Percentiles rank a stretch among this genome's conserved stretches.
phyloP scores from a whole-genome alignment of 2,113 vertebrate species.

The Petrocephalus microphthalmus region DNA sequence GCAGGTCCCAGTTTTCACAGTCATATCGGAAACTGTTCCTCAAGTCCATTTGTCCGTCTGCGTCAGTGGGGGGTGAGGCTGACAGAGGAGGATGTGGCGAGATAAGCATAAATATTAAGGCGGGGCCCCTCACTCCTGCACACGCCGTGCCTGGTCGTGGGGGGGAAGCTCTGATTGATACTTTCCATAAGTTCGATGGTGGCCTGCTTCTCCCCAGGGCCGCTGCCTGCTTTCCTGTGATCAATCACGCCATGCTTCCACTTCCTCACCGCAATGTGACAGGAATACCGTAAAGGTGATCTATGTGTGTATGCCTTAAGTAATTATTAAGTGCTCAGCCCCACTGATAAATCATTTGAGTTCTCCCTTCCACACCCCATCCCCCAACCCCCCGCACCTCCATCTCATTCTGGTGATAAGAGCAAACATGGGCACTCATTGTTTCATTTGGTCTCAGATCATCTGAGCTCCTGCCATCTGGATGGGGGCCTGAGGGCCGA shows the following conservation, averaged over 20 bases:
- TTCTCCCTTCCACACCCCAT: background rate
- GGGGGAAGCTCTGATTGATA: slow-evolving; percentile 59
- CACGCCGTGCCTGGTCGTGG: slow-evolving; percentile 31
- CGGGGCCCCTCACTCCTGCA: slow-evolving; percentile 50
- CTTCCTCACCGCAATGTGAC: slow-evolving; percentile 54
- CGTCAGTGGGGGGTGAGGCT: slow-evolving; percentile 45
- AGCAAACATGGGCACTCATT: background rate
- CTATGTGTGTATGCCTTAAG: slow-evolving; percentile 58
- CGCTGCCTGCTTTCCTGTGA: slow-evolving; percentile 56
- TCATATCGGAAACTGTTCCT: background rate
- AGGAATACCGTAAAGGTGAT: slow-evolving; percentile 71
- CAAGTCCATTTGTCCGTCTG: slow-evolving; percentile 51
- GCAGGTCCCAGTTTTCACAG: background rate
- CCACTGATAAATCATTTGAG: slow-evolving; percentile 59
- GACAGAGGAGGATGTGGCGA: slow-evolving; percentile 20
- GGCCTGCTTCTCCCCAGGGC: slow-evolving; percentile 50
- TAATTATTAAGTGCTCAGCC: slow-evolving; percentile 68
- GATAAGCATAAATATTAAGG: slow-evolving; percentile 40
- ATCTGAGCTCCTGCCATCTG: slow-evolving; percentile 27
- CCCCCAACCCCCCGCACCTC: slow-evolving; percentile 1
- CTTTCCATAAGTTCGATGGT: slow-evolving; percentile 69
- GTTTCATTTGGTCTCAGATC: slow-evolving; percentile 19
- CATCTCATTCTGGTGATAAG: background rate
- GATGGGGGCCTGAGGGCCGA: slow-evolving; percentile 32
- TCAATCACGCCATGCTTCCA: slow-evolving; percentile 68